Conservation (phyloP, 2,797 vertebrate genomes). For the Sphaeramia orbicularis region DNA sequence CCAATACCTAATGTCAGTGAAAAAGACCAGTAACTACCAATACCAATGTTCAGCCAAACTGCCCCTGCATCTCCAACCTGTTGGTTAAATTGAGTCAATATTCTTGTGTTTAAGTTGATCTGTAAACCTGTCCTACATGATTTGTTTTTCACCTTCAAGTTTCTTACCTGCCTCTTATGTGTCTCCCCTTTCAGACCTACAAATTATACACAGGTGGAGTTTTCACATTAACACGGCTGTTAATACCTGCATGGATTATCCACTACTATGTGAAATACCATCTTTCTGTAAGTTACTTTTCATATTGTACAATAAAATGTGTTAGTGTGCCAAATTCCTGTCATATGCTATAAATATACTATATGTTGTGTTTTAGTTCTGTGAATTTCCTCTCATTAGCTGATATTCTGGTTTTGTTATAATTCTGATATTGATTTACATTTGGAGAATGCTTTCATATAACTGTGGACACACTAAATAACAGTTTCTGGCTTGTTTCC, state of each 20-base stretch:
- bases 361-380: not conserved
- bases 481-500: conserved; percentile 9
- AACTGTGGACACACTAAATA: conserved; percentile 4
- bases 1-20: no score
- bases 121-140: no score
- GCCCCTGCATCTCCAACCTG: no score
- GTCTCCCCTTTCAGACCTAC: conserved; percentile 83
- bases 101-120: no score
- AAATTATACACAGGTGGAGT: conserved; percentile 83
- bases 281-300: conserved; percentile 84
- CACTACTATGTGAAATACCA: conserved; percentile 93
- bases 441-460: not conserved
- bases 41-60: no score
- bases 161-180: not conserved
- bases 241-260: conserved; percentile 89
- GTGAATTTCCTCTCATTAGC: not conserved
- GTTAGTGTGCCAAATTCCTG: no score
- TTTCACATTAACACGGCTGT: conserved; percentile 77
- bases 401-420: not conserved
- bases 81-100: no score
- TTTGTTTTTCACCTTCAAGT: no score
- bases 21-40: no score
- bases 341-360: not conserved
- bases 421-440: conserved; percentile 1
- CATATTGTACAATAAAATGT: not conserved